Percentiles rank a stretch among this genome's conserved stretches.
These are phyloP conservation scores for Zaprionus tsacasi DNA, from an alignment of 1,140 invertebrate genomes.

Conservation along the genomic window DNA sequence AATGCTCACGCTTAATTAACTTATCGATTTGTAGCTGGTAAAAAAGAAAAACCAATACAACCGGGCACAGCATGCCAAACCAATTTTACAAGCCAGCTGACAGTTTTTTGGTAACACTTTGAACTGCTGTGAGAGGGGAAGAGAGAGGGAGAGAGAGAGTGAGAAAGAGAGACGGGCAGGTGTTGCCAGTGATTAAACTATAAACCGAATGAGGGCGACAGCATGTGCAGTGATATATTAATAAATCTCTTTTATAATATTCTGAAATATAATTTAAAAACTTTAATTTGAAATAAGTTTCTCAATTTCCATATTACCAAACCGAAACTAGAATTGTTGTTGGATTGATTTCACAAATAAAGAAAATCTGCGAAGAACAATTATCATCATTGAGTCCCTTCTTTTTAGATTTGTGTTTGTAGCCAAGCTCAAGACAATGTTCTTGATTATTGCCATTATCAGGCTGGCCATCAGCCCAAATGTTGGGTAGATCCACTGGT, in stretches of 20 bases:
- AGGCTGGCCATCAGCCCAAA: too few relatives aligned
- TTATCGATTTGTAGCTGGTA: slow-evolving; percentile 70
- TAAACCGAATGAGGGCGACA: slow-evolving; percentile 4
- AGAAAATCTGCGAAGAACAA: too few relatives aligned
- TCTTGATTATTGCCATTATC: too few relatives aligned
- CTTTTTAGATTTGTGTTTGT: too few relatives aligned
- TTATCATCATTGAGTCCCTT: too few relatives aligned
- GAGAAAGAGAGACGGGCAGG: neutral
- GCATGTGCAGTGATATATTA: neutral
- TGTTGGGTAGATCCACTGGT: too few relatives aligned
- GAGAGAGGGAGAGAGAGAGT: neutral
- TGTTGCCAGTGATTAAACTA: neutral
- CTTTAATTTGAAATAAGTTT: too few relatives aligned
- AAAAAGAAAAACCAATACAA: slow-evolving; percentile 33
- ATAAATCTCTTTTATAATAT: neutral
- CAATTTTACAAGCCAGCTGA: slow-evolving; percentile 23
- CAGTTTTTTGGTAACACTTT: slow-evolving; percentile 28
- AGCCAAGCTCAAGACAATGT: too few relatives aligned
- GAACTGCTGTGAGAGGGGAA: neutral
- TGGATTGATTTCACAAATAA: too few relatives aligned
- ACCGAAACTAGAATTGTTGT: too few relatives aligned
- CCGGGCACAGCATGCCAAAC: slow-evolving; percentile 14
- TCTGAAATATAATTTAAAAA: neutral
- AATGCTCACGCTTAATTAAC: slow-evolving; percentile 77
- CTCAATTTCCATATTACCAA: too few relatives aligned